Conservation (phyloP, 2,888 invertebrate genomes). For the Gymnocheta viridis region DNA sequence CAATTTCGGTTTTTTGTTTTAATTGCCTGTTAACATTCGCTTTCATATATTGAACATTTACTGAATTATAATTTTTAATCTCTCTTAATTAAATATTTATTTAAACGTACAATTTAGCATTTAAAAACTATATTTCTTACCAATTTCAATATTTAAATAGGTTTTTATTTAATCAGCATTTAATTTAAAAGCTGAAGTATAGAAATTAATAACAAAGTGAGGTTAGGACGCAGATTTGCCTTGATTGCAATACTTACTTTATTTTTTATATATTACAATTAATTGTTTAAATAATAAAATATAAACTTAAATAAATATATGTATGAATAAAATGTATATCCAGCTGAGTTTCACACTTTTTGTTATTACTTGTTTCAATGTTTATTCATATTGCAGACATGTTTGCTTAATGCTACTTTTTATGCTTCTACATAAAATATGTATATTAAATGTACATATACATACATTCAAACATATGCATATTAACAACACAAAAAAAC, state of each 20-base stretch:
- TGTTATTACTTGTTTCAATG: constrained; percentile 17
- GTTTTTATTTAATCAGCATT: background rate
- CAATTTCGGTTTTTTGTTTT: no score
- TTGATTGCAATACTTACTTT: constrained; percentile 13
- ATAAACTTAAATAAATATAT: background rate
- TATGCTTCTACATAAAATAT: constrained; percentile 31
- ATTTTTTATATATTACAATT: background rate
- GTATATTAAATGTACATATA: constrained; percentile 24
- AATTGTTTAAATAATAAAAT: background rate
- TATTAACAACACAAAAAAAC: no score
- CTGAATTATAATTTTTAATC: background rate
- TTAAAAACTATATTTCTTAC: background rate
- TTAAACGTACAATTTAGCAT: background rate
- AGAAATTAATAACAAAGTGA: background rate
- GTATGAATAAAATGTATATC: constrained; percentile 21
- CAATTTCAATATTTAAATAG: background rate
- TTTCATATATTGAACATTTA: background rate
- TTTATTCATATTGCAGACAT: constrained; percentile 29
- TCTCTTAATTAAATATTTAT: constrained; percentile 31
- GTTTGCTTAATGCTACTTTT: constrained; percentile 46
- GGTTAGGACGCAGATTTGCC: constrained; percentile 16
- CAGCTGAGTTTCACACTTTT: constrained; percentile 60
- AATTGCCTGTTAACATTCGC: background rate
- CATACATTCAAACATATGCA: background rate
- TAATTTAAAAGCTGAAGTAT: constrained; percentile 1